These are phyloP conservation scores for Halocynthia roretzi DNA, from an alignment of 23 tunicate genomes.

Conservation along the genomic window DNA sequence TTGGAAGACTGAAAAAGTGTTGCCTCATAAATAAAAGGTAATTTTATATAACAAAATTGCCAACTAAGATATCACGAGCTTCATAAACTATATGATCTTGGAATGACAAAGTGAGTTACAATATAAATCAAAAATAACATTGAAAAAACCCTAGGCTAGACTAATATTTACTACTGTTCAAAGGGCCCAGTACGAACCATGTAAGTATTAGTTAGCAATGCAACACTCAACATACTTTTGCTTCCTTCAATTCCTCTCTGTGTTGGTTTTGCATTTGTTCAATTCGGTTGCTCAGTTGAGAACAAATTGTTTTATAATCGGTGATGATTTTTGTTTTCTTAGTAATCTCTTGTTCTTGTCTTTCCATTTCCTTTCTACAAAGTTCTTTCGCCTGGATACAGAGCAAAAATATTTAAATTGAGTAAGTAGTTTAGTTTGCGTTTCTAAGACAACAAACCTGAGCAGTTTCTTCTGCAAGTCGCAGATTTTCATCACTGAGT, in stretches of 20 bases:
- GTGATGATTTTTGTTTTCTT: slow-evolving; percentile 56
- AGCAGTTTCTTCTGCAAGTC: slow-evolving; percentile 40
- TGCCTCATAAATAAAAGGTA: too few relatives aligned
- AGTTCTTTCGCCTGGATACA: slow-evolving; percentile 64
- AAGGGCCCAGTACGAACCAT: too few relatives aligned
- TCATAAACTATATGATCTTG: too few relatives aligned
- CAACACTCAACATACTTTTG: not conserved
- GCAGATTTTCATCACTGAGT: slow-evolving; percentile 44
- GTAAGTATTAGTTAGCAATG: too few relatives aligned
- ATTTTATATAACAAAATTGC: too few relatives aligned
- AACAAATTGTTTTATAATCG: slow-evolving; percentile 72
- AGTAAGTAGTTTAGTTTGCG: slow-evolving; percentile 1
- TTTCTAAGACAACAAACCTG: slow-evolving; percentile 14
- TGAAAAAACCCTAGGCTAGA: too few relatives aligned
- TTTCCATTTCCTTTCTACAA: slow-evolving; percentile 67
- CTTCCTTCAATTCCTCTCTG: not conserved
- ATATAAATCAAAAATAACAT: too few relatives aligned
- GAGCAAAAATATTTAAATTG: not conserved
- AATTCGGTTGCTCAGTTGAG: slow-evolving; percentile 67
- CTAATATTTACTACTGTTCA: too few relatives aligned
- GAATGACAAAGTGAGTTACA: too few relatives aligned
- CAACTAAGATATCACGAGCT: too few relatives aligned
- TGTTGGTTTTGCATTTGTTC: slow-evolving; percentile 49
- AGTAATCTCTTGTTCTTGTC: slow-evolving; percentile 45
- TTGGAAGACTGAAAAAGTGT: not conserved